A percentile compares a stretch with the other conserved stretches of the same genome.
Evolutionary conservation across 23 tunicate species (phyloP).

Genomic region (Halocynthia roretzi): DNA sequence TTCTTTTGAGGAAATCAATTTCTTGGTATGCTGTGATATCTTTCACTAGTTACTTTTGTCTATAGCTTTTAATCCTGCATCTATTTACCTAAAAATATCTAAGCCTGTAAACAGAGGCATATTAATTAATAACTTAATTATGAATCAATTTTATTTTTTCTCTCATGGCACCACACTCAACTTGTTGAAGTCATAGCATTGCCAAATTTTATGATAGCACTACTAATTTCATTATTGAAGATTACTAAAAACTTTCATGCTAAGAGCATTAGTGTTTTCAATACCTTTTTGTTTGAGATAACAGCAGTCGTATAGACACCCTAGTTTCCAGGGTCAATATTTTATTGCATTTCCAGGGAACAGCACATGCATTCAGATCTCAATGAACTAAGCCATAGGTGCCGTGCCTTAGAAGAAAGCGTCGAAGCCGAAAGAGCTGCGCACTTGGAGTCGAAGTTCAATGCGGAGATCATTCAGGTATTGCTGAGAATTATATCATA

Average conservation of each 20-base stretch:
- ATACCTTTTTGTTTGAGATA: too few relatives aligned
- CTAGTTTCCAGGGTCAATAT: too few relatives aligned
- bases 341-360: conserved; percentile 31
- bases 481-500: not conserved
- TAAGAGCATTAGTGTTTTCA: too few relatives aligned
- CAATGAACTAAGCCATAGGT: conserved; percentile 44
- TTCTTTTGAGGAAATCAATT: not conserved
- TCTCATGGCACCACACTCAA: not conserved
- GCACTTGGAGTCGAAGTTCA: conserved; percentile 84
- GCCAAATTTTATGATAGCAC: too few relatives aligned
- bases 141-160: not conserved
- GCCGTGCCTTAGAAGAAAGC: conserved; percentile 68
- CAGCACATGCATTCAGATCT: conserved; percentile 53
- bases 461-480: conserved; percentile 87
- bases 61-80: too few relatives aligned
- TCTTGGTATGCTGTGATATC: not conserved
- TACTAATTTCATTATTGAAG: too few relatives aligned
- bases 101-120: too few relatives aligned
- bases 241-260: too few relatives aligned
- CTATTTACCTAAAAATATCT: too few relatives aligned
- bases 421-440: conserved; percentile 94
- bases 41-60: not conserved
- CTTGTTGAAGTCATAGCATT: too few relatives aligned
- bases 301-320: too few relatives aligned
- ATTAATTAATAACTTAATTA: not conserved